These are phyloP conservation scores for Bostrychus sinensis DNA, from an alignment of 2,113 vertebrate genomes.

Conservation along the genomic window DNA sequence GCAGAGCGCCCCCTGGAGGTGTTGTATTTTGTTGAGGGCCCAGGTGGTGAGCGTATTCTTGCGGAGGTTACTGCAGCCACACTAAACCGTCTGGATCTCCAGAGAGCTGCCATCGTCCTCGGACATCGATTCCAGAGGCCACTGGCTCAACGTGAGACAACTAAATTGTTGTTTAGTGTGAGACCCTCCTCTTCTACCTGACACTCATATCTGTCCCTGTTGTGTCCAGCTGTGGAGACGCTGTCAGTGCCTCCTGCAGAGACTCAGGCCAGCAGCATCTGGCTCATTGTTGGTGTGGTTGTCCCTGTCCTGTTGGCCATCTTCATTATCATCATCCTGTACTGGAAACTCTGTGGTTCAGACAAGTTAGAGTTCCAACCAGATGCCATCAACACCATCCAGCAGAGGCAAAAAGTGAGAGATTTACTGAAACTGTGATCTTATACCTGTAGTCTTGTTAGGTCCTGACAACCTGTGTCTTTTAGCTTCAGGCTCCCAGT, in stretches of 20 bases:
- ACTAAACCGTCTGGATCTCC: conserved; percentile 91
- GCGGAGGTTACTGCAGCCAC: conserved; percentile 85
- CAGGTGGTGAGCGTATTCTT: conserved; percentile 84
- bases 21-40: conserved; percentile 93
- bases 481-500: conserved; percentile 92
- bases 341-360: conserved; percentile 96
- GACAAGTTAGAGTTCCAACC: conserved; percentile 98
- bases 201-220: neutral
- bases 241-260: conserved; percentile 81
- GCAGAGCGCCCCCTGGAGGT: conserved; percentile 87
- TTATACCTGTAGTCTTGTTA: neutral
- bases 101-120: conserved; percentile 93
- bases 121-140: conserved; percentile 90
- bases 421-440: neutral
- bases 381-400: conserved; percentile 92
- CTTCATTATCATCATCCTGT: conserved; percentile 92
- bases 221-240: conserved; percentile 86
- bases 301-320: conserved; percentile 90
- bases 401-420: conserved; percentile 95
- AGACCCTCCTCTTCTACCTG: neutral
- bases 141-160: conserved; percentile 87
- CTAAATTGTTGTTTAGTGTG: neutral
- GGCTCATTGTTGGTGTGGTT: conserved; percentile 92
- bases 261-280: conserved; percentile 89
- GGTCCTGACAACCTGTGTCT: conserved; percentile 10